Percentiles rank a stretch among this genome's conserved stretches.
Conservation (phyloP, 2,888 invertebrate species). For the Tigriopus californicus region DNA sequence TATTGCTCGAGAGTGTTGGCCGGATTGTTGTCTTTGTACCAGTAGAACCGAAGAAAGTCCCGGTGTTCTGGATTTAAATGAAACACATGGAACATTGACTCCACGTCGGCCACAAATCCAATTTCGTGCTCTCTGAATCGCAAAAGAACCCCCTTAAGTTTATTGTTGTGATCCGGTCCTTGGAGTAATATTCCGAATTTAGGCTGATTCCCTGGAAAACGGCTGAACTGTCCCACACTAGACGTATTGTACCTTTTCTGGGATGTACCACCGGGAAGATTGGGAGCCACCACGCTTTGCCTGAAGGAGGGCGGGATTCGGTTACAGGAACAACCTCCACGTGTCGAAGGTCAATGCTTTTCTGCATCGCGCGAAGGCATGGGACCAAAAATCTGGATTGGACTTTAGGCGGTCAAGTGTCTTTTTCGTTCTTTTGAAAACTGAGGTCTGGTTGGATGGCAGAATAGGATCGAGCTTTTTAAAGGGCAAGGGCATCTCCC, state of each 20-base stretch:
- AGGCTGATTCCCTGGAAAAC: not conserved
- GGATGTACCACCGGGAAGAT: constrained; percentile 2
- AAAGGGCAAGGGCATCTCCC: no score
- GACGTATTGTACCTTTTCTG: not conserved
- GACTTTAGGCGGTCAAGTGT: no score
- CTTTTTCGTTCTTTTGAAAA: no score
- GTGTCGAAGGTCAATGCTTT: no score
- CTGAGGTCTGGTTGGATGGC: no score
- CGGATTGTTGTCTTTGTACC: not conserved
- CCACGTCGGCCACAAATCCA: no score
- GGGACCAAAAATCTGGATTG: no score
- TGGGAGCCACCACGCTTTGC: not conserved
- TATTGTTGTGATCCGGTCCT: constrained; percentile 8
- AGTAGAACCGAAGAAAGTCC: not conserved
- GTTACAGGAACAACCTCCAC: no score
- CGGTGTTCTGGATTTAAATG: not conserved
- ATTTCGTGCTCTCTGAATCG: not conserved
- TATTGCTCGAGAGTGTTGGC: not conserved
- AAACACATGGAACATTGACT: not conserved
- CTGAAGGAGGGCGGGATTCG: not conserved
- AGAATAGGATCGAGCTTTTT: no score
- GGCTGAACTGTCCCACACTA: constrained; percentile 2
- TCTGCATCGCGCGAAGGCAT: no score
- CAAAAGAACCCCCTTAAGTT: not conserved
- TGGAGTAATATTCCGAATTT: not conserved